These are phyloP conservation scores for Globodera ellingtonae DNA, from an alignment of 1,140 invertebrate genomes.

Conservation along the genomic window DNA sequence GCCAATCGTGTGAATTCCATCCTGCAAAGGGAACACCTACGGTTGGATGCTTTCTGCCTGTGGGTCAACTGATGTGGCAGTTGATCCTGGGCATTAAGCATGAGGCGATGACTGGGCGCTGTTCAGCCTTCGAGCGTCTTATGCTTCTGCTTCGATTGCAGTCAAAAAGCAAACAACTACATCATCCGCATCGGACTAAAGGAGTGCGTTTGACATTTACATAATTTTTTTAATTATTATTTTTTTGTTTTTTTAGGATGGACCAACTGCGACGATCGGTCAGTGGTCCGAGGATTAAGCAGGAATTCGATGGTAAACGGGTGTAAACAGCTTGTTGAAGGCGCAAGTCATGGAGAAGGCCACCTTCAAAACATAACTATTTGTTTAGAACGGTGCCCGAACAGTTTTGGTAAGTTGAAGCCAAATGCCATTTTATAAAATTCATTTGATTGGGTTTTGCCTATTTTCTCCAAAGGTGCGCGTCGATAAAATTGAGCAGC, in stretches of 20 bases:
- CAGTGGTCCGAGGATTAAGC: not conserved
- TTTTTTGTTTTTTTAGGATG: not conserved
- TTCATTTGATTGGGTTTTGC: not conserved
- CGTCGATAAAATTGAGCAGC: not conserved
- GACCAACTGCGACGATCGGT: not conserved
- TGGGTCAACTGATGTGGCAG: too few relatives aligned
- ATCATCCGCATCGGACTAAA: slow-evolving; percentile 1
- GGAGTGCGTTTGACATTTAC: not conserved
- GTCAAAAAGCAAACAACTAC: not conserved
- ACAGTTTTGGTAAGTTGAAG: not conserved
- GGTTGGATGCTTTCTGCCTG: not conserved
- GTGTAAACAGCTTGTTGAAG: not conserved
- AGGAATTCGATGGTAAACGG: not conserved
- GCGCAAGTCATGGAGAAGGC: not conserved
- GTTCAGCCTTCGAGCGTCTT: not conserved
- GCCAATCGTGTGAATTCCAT: too few relatives aligned
- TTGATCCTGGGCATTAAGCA: too few relatives aligned
- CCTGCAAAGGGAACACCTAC: too few relatives aligned
- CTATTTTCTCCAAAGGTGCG: not conserved
- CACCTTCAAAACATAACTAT: not conserved
- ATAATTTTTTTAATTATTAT: not conserved
- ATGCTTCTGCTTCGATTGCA: not conserved
- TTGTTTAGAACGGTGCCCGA: not conserved
- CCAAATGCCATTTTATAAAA: not conserved
- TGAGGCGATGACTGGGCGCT: not conserved